phyloP scores from a whole-genome alignment of 1,140 invertebrate species.

The Thaumetopoea pityocampa region DNA sequence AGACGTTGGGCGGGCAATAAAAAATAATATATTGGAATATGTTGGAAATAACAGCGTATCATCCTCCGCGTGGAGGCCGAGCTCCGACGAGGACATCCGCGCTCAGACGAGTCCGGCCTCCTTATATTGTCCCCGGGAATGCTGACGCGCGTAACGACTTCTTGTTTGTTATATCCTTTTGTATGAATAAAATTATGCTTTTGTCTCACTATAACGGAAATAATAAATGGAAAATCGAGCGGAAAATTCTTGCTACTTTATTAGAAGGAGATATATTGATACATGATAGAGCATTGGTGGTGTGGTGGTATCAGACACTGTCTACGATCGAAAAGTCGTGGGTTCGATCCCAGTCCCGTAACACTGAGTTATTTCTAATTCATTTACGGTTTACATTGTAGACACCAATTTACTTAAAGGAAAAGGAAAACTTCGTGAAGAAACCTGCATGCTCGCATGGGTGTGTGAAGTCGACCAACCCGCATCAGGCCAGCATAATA shows the following conservation, averaged over 20 bases:
- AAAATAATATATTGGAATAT: constrained; percentile 78
- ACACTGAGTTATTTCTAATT: too few species aligned
- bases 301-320: too few species aligned
- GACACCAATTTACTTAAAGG: too few species aligned
- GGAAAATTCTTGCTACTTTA: constrained; percentile 16
- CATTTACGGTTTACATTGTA: too few species aligned
- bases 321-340: too few species aligned
- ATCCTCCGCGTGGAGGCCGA: constrained; percentile 61
- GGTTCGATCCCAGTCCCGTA: too few species aligned
- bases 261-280: constrained; percentile 8
- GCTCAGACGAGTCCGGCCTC: constrained; percentile 58
- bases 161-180: constrained; percentile 43
- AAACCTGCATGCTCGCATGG: too few species aligned
- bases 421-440: too few species aligned
- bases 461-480: too few species aligned
- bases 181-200: constrained; percentile 49
- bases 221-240: constrained; percentile 24
- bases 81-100: constrained; percentile 41
- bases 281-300: constrained; percentile 5
- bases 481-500: too few species aligned
- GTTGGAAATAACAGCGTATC: constrained; percentile 77
- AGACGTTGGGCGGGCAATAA: constrained; percentile 63
- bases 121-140: constrained; percentile 62
- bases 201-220: constrained; percentile 29
- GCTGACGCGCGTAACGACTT: constrained; percentile 42